phyloP scores from a whole-genome alignment of 2,797 vertebrate species.

The Somateria mollissima region DNA sequence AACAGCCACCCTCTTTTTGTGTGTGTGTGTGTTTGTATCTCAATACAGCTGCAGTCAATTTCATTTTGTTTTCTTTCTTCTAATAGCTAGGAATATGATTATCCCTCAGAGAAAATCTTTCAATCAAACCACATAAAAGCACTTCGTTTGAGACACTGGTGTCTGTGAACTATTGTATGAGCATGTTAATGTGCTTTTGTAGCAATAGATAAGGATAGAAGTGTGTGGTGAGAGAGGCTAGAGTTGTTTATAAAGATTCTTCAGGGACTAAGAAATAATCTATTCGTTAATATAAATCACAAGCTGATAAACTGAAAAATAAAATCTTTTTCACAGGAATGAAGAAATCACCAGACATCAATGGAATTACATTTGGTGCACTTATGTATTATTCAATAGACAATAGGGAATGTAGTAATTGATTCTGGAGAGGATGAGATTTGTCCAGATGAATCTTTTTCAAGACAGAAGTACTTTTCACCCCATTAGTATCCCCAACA shows the following conservation, averaged over 20 bases:
- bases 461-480: background rate
- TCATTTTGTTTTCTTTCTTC: constrained; percentile 13
- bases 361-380: constrained; percentile 15
- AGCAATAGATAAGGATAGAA: constrained; percentile 30
- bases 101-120: constrained; percentile 37
- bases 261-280: constrained; percentile 7
- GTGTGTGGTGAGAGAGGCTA: background rate
- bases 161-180: background rate
- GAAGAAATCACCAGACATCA: constrained; percentile 29
- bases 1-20: background rate
- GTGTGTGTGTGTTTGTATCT: background rate
- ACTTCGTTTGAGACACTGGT: background rate
- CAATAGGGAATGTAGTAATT: constrained; percentile 3
- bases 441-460: constrained; percentile 18
- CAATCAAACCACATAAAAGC: constrained; percentile 23
- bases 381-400: constrained; percentile 40
- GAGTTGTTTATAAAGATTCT: constrained; percentile 10
- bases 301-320: constrained; percentile 25
- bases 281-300: constrained; percentile 30
- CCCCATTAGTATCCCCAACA: background rate
- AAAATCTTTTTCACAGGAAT: background rate
- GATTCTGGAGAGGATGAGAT: constrained; percentile 29
- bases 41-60: background rate
- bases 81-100: constrained; percentile 21
- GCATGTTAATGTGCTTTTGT: background rate